phyloP scores from a whole-genome alignment of 2,113 vertebrate species.

The Cyphomyrus plagiostoma region DNA sequence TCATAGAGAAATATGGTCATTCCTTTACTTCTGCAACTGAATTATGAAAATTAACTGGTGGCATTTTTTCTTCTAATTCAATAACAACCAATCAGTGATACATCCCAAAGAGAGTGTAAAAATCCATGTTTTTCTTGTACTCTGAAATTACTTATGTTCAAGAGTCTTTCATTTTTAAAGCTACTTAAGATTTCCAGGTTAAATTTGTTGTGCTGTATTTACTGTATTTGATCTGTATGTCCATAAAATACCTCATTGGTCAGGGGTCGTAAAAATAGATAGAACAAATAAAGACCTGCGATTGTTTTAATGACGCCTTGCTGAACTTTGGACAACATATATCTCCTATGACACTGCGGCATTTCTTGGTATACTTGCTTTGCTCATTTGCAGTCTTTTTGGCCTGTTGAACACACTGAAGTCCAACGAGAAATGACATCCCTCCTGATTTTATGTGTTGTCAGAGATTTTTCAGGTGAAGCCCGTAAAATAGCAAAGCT shows the following conservation, averaged over 20 bases:
- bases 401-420: background rate
- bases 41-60: background rate
- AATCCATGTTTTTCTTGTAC: background rate
- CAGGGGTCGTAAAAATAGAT: background rate
- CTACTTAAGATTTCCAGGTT: background rate
- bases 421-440: conserved; percentile 22
- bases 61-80: background rate
- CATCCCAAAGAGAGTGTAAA: background rate
- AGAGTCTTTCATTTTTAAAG: background rate
- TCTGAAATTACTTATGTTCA: background rate
- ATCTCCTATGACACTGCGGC: background rate
- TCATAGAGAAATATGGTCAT: too few relatives aligned
- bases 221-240: background rate
- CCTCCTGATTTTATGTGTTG: background rate
- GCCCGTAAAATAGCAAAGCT: background rate
- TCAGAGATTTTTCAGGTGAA: conserved; percentile 6
- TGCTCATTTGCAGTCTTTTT: background rate
- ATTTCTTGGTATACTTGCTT: background rate
- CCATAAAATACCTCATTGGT: background rate
- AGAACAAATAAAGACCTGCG: background rate
- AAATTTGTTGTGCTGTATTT: background rate
- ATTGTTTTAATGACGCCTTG: background rate
- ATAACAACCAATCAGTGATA: background rate
- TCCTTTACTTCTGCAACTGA: background rate
- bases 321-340: background rate